phyloP scores from a whole-genome alignment of 2,888 invertebrate genomes.

The Drosophila ustulata region DNA sequence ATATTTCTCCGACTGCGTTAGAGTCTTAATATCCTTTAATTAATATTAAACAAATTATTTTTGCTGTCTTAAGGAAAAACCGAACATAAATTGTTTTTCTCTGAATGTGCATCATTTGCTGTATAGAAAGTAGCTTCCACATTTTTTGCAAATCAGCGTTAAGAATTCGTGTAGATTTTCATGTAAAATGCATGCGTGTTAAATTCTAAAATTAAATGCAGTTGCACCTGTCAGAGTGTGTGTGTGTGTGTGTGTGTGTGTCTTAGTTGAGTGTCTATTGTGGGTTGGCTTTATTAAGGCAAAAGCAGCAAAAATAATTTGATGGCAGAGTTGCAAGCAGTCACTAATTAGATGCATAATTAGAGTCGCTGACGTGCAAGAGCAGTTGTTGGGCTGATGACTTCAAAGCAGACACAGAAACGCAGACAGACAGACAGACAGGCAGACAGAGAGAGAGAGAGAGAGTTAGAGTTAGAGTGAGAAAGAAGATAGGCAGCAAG shows the following conservation, averaged over 20 bases:
- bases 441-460: not conserved
- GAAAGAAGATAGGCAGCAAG: slow-evolving; percentile 8
- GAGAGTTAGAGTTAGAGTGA: not conserved
- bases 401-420: slow-evolving; percentile 10
- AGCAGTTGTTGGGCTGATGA: not conserved
- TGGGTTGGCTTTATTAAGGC: slow-evolving; percentile 54
- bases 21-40: too few species aligned
- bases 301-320: slow-evolving; percentile 63
- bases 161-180: slow-evolving; percentile 15
- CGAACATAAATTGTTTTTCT: too few species aligned
- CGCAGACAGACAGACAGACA: not conserved
- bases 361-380: slow-evolving; percentile 51
- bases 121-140: too few species aligned
- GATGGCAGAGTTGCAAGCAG: slow-evolving; percentile 57
- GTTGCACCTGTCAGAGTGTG: not conserved
- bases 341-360: slow-evolving; percentile 74
- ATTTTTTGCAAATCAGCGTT: too few species aligned
- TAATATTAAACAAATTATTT: too few species aligned
- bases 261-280: slow-evolving; percentile 48
- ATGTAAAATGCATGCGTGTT: slow-evolving; percentile 33
- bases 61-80: too few species aligned
- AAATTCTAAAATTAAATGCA: slow-evolving; percentile 45
- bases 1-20: too few species aligned
- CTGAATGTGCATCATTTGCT: too few species aligned
- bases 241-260: slow-evolving; percentile 1